Evolutionary conservation across 2,797 vertebrate genomes (phyloP), one percentile per base, ranked within the genome.

Genomic region (Bradypodion pumilum): DNA sequence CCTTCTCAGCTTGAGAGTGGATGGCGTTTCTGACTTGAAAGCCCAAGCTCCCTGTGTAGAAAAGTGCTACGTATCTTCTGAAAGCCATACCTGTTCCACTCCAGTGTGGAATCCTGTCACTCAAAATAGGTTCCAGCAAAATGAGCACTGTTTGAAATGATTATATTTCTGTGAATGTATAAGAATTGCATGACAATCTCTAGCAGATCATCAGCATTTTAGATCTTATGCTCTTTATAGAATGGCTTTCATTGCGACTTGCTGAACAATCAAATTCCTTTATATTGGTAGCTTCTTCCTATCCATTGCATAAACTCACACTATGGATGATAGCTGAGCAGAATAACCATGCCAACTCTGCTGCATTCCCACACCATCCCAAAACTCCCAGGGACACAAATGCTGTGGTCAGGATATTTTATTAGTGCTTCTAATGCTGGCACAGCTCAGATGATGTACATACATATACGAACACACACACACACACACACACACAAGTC

Each of bases 361-460:
- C 19, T 16, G 69, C 4, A 13, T 19, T 21, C 42, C 44, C 32
- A 42, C 9, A 40, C 46, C 2, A 4, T 62, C 29, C 42, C 66
- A 74, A 60, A 76, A 81, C 16, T 60, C 2, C 56, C 73, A 77
- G 9, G 35, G 79, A 85, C 65, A 77, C 79, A 72, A 46, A 16
- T 76, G 79, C 44, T 77, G 59, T 85, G 66, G 79, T 75, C 84
- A 85, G 79, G 79, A 85, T 81, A 73, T 81, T 83, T 85, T 85
- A 85, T 85, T 85, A 85, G 78, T 85, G 84, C 73, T 85, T 85
- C 66, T 80, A 76, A 77, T 76, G 65, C 84, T 85, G 84, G 73
- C 84, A 85, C 84, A 81, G 79, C 79, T 81, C 79, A 80, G 66
- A 70, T 69, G 75, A 75, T 75, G 49, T 15, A 44, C 52, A n/a